Percentiles rank a stretch among this genome's conserved stretches.
Evolutionary conservation across 2,113 vertebrate genomes (phyloP).

Genomic region (Herpetotheres cachinnans): DNA sequence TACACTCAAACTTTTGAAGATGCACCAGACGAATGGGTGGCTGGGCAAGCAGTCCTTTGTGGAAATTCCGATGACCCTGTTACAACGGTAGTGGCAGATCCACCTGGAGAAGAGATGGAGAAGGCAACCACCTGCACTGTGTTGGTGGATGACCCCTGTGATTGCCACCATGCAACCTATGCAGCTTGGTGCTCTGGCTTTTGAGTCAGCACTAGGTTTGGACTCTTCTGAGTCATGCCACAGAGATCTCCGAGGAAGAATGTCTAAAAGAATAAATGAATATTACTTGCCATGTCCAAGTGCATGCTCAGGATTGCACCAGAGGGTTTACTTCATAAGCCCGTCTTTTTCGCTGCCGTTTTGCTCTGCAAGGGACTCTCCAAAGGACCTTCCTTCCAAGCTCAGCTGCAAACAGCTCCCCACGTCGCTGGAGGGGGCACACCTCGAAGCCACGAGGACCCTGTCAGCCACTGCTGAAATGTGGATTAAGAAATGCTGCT

Average conservation of each 20-base stretch:
- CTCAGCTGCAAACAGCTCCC: background rate
- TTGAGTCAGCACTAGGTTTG: background rate
- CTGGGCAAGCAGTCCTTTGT: background rate
- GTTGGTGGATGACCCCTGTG: background rate
- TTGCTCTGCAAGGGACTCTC: background rate
- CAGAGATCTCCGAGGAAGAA: background rate
- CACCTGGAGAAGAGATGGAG: background rate
- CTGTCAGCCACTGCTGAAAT: background rate
- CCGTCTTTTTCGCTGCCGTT: rapidly evolving
- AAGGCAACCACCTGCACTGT: background rate
- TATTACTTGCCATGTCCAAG: background rate
- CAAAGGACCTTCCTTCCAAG: background rate
- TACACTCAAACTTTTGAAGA: background rate
- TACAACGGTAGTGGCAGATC: background rate
- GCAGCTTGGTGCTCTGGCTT: background rate
- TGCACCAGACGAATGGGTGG: background rate
- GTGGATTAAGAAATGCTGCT: background rate
- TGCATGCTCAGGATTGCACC: background rate
- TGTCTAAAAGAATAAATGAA: background rate
- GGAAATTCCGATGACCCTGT: background rate
- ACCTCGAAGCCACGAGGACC: rapidly evolving
- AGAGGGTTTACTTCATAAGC: background rate
- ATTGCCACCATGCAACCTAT: background rate
- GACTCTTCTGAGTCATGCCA: background rate
- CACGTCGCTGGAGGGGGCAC: background rate